Evolutionary conservation across 2,113 vertebrate genomes (phyloP).

Genomic region (Trogon surrucura): DNA sequence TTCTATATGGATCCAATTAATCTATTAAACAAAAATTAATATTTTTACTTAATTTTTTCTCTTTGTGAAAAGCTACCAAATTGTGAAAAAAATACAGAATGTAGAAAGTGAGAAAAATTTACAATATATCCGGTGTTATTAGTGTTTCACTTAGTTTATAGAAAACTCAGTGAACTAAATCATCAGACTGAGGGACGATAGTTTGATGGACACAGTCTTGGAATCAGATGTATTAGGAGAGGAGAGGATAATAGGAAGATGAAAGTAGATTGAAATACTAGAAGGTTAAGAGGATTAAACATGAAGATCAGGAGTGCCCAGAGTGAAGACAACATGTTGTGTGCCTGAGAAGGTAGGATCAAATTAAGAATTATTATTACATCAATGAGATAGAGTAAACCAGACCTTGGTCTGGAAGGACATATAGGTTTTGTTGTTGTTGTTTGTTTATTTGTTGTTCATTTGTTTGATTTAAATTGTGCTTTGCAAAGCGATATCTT

Average conservation of each 20-base stretch:
- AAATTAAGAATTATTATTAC: background rate
- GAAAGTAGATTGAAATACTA: background rate
- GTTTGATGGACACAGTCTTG: background rate
- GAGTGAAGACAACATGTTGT: background rate
- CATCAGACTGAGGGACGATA: background rate
- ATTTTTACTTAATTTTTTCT: background rate
- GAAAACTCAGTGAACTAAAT: background rate
- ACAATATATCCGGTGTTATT: background rate
- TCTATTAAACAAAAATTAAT: background rate
- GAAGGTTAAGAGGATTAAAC: background rate
- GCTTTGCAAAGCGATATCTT: background rate
- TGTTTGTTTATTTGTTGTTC: too few relatives aligned
- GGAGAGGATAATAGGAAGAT: background rate
- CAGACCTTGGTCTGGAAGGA: background rate
- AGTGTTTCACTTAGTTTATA: background rate
- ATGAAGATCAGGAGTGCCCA: background rate
- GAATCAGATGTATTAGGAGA: background rate
- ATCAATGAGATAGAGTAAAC: background rate
- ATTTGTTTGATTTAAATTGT: background rate
- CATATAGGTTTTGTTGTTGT: background rate
- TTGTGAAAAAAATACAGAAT: background rate
- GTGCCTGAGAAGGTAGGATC: background rate
- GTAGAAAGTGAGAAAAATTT: background rate
- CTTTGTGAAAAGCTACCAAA: background rate
- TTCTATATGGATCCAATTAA: background rate